Conservation (phyloP, 2,113 vertebrate species). For the Mus pahari region DNA sequence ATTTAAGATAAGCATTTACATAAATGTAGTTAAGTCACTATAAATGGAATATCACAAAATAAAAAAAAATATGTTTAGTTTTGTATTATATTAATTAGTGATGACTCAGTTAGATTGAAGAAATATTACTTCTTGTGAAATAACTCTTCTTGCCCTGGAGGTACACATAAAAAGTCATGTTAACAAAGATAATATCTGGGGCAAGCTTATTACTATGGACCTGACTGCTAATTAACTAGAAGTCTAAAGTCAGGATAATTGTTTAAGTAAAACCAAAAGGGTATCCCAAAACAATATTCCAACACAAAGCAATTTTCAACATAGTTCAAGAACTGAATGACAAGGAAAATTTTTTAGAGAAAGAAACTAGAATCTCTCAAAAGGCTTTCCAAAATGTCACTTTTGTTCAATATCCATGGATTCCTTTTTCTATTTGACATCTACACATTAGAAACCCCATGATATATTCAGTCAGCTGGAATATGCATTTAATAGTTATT, state of each 20-base stretch:
- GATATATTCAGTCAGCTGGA: conserved; percentile 39
- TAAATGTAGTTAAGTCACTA: neutral
- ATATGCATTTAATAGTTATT: conserved; percentile 55
- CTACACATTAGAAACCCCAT: conserved; percentile 37
- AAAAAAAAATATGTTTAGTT: neutral
- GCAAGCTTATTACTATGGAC: neutral
- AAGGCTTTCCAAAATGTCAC: conserved; percentile 18
- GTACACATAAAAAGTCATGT: neutral
- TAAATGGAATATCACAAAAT: neutral
- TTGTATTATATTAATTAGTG: neutral
- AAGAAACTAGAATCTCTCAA: neutral
- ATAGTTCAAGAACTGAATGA: neutral
- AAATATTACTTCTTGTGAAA: neutral
- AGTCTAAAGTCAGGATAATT: neutral
- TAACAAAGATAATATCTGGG: neutral
- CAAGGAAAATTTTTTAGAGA: neutral
- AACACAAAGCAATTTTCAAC: neutral
- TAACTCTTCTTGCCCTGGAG: fast-evolving
- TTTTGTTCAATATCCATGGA: conserved; percentile 20
- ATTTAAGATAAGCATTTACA: neutral
- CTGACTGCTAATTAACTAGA: neutral
- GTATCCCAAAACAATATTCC: neutral
- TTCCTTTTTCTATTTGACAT: conserved; percentile 54
- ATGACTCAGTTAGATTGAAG: neutral
- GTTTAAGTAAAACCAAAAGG: neutral